Percentiles rank a stretch among this genome's conserved stretches.
Evolutionary conservation across 2,888 invertebrate species (phyloP).

Genomic region (Lumbricus terrestris): DNA sequence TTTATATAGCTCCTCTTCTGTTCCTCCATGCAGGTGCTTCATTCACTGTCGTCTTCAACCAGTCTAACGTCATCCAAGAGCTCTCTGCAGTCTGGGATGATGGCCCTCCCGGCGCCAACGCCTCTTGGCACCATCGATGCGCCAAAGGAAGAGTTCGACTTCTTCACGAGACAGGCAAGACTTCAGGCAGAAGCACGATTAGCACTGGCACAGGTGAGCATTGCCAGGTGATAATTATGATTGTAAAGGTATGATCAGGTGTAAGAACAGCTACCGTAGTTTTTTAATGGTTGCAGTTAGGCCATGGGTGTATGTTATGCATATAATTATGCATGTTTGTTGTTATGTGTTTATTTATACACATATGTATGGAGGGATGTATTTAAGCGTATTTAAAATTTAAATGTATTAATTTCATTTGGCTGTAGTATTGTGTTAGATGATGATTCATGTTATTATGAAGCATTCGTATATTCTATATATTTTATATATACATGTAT

Average conservation of each 20-base stretch:
- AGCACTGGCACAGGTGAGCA: conserved; percentile 54
- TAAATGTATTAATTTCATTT: too few relatives aligned
- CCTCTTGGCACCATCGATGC: background rate
- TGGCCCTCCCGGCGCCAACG: background rate
- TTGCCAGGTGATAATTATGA: background rate
- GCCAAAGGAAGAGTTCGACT: conserved; percentile 59
- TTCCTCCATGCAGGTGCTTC: background rate
- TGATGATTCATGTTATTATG: too few relatives aligned
- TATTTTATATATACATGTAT: too few relatives aligned
- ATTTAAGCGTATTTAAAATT: too few relatives aligned
- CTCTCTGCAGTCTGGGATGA: background rate
- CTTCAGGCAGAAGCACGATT: conserved; percentile 55
- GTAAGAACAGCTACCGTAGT: background rate
- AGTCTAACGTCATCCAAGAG: background rate
- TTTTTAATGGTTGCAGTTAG: background rate
- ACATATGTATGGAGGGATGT: background rate
- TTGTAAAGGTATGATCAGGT: background rate
- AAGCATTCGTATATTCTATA: too few relatives aligned
- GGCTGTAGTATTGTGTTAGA: too few relatives aligned
- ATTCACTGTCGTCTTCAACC: conserved; percentile 4
- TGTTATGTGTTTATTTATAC: background rate
- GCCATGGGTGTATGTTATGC: background rate
- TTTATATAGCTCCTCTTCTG: background rate
- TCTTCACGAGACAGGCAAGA: conserved; percentile 48
- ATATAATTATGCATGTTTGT: background rate